phyloP scores from a whole-genome alignment of 37 sponge, comb jelly and placozoan species.

The Haliclona indistincta region DNA sequence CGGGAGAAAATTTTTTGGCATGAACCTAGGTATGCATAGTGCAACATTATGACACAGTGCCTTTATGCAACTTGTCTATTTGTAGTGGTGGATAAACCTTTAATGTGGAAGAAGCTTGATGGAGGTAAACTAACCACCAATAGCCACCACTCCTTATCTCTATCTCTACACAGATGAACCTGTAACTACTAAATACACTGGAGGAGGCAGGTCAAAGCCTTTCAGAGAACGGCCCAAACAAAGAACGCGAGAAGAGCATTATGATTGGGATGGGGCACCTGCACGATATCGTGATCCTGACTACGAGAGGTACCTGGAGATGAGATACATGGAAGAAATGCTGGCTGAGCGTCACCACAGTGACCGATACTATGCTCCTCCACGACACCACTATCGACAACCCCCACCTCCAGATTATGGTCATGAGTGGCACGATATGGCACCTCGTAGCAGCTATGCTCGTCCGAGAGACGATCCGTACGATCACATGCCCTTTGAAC shows the following conservation, averaged over 20 bases:
- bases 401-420: slow-evolving; percentile 3
- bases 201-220: too few species aligned
- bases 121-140: slow-evolving; percentile 17
- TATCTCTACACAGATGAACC: not conserved
- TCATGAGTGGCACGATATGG: not conserved
- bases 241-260: too few species aligned
- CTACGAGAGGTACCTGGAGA: not conserved
- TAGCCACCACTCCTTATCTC: not conserved
- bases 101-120: slow-evolving; percentile 28
- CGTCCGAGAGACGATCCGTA: slow-evolving; percentile 16
- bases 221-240: too few species aligned
- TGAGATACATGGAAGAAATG: not conserved
- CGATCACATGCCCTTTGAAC: slow-evolving; percentile 5
- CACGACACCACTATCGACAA: not conserved
- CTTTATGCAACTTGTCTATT: not conserved
- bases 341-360: not conserved
- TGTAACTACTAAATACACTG: too few species aligned
- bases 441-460: slow-evolving; percentile 11
- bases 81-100: slow-evolving; percentile 61
- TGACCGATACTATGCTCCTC: slow-evolving; percentile 3
- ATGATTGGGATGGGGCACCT: not conserved
- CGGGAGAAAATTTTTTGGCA: slow-evolving; percentile 32
- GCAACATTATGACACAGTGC: not conserved
- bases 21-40: slow-evolving; percentile 45
- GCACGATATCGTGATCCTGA: not conserved